Base-by-base conservation (phyloP, 2,888 invertebrate genomes). In the Aphidius colemani region DNA sequence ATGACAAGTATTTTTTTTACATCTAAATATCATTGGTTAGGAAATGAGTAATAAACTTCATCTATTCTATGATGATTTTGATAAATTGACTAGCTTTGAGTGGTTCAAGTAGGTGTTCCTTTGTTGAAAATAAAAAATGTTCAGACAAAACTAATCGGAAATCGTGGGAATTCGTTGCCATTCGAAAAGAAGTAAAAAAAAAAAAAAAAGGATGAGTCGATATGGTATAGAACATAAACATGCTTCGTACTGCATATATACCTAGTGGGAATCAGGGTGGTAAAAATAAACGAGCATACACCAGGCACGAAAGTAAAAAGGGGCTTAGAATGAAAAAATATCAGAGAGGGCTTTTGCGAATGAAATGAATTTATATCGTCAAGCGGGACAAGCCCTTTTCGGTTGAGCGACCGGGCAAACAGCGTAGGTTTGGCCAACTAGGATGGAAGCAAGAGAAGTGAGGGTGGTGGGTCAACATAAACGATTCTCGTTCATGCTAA, bases 281-380 rank as follows among this genome's bases (percentile, higher is more conserved):
- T 79, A 79, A 79, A 77, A 80, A 79, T 79, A 79, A 79, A 80
- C 79, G 81, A 76, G 79, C 75, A 73, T 76, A 75, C 75, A 76
- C 30, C 30, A 30, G 30, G 30, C 30, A 30, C 30, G 30, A 30
- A 30, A 30, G 30, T 30, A 30, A 30, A 30, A 30, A 5, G 30
- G 30, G 30, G 30, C 30, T 30, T 30, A 30, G 30, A 5, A 5
- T 30, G 30, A 30, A 30, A 30, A 30, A 30, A 30, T 30, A 30
- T 75, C 74, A 75, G 75, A 75, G 77, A 75, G 76, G 76, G 78
- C 78, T 77, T 76, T 30, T 67, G 76, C 76, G 75, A 79, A 74
- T 74, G 73, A 77, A 78, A 78, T 78, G 77, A 79, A 79, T 79
- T 78, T 75, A 78, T 77, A 77, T 76, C 73, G 74, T 73, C 74